A percentile compares a stretch with the other conserved stretches of the same genome.
These are phyloP conservation scores for Eupithecia vulgata DNA, from an alignment of 2,888 invertebrate genomes.

Conservation along the genomic window DNA sequence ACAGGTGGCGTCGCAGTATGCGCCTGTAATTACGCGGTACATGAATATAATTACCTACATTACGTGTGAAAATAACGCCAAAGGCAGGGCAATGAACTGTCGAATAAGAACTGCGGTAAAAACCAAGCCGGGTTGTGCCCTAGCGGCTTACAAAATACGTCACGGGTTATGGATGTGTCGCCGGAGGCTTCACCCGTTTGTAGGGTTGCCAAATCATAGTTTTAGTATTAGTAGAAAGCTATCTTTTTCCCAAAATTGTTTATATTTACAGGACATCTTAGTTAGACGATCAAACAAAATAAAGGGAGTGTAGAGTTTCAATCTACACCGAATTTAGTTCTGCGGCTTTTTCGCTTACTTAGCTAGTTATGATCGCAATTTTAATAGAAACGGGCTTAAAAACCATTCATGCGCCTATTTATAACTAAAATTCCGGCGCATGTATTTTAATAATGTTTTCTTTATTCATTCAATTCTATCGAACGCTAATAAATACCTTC, in stretches of 20 bases:
- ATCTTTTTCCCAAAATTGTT: background rate
- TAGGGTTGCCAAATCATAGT: conserved; percentile 50
- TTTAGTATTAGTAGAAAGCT: background rate
- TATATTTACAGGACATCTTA: background rate
- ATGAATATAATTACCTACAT: conserved; percentile 72
- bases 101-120: conserved; percentile 61
- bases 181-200: conserved; percentile 60
- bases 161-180: conserved; percentile 80
- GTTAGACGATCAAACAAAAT: background rate
- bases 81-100: conserved; percentile 66
- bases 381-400: background rate
- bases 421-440: background rate
- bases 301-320: background rate
- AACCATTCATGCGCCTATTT: too few species aligned
- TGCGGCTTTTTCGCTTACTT: background rate
- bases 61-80: conserved; percentile 74
- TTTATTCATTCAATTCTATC: background rate
- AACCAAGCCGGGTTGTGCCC: conserved; percentile 59
- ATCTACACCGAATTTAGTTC: background rate
- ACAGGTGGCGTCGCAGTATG: conserved; percentile 65
- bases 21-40: conserved; percentile 78
- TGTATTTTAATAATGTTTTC: background rate
- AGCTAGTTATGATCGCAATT: background rate
- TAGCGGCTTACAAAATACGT: conserved; percentile 77
- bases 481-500: background rate